These are phyloP conservation scores for Mya arenaria DNA, from an alignment of 1,140 invertebrate genomes.

Conservation along the genomic window DNA sequence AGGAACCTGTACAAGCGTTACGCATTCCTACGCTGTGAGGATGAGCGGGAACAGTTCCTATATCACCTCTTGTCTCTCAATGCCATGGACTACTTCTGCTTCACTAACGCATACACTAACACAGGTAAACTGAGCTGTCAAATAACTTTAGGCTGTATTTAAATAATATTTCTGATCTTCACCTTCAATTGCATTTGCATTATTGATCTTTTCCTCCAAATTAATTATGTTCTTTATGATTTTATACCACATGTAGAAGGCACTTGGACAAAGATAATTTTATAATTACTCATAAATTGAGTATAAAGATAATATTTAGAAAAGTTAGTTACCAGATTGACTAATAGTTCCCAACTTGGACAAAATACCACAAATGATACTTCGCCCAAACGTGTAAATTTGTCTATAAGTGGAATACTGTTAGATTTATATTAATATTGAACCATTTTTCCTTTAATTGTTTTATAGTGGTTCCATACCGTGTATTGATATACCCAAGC, in stretches of 20 bases:
- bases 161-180: background rate
- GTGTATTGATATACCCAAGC: slow-evolving; percentile 93
- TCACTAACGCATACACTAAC: slow-evolving; percentile 98
- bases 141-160: background rate
- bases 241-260: too few relatives aligned
- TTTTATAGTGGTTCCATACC: slow-evolving; percentile 92
- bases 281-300: too few relatives aligned
- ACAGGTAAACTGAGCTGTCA: too few relatives aligned
- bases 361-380: too few relatives aligned
- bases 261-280: too few relatives aligned
- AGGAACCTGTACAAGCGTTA: slow-evolving; percentile 96
- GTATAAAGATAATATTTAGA: too few relatives aligned
- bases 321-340: too few relatives aligned
- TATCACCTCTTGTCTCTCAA: slow-evolving; percentile 98
- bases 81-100: slow-evolving; percentile 99
- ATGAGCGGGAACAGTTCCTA: slow-evolving; percentile 98
- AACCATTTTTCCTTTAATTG: slow-evolving; percentile 90
- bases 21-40: slow-evolving; percentile 97
- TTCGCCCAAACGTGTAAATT: too few relatives aligned
- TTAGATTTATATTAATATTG: slow-evolving; percentile 51
- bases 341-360: too few relatives aligned
- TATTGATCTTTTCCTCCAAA: too few relatives aligned
- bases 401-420: background rate
- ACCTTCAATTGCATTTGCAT: too few relatives aligned
- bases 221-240: too few relatives aligned